Percentiles rank a stretch among this genome's conserved stretches.
These are phyloP conservation scores for Solenopsis invicta DNA, from an alignment of 1,140 invertebrate species.

Conservation along the genomic window DNA sequence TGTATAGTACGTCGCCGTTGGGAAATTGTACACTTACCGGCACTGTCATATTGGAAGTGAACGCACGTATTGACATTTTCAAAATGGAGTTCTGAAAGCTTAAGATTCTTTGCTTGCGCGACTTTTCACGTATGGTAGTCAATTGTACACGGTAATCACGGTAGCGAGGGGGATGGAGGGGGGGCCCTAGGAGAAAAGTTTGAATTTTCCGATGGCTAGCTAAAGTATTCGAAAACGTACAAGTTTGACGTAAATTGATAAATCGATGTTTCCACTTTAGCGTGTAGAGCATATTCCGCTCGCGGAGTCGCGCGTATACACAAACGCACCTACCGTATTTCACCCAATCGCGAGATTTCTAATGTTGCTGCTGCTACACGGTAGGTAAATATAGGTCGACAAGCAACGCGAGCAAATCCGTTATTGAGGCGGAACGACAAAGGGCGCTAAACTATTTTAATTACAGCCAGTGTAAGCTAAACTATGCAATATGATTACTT, in stretches of 20 bases:
- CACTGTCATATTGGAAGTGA: constrained; percentile 12
- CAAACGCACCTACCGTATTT: neutral
- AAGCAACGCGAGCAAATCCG: neutral
- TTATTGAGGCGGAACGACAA: constrained; percentile 34
- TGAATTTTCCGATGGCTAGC: constrained; percentile 21
- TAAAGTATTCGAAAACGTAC: constrained; percentile 21
- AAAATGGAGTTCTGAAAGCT: constrained; percentile 33
- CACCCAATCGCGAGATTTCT: constrained; percentile 23
- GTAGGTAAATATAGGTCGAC: constrained; percentile 30
- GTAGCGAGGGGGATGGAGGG: neutral
- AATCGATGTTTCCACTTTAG: constrained; percentile 47
- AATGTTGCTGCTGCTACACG: constrained; percentile 8
- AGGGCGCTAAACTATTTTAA: constrained; percentile 29
- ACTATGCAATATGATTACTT: constrained; percentile 23
- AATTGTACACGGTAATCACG: constrained; percentile 47
- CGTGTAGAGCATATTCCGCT: constrained; percentile 10
- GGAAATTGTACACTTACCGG: constrained; percentile 18
- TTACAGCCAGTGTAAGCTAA: neutral
- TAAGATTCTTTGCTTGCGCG: constrained; percentile 23
- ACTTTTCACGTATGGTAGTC: constrained; percentile 3
- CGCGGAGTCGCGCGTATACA: neutral
- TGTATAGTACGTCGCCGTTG: neutral
- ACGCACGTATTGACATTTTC: constrained; percentile 40
- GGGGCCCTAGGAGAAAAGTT: neutral
- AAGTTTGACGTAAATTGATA: constrained; percentile 47